phyloP scores from a whole-genome alignment of 64 coral and sea anemone species.

The Trachythela sp. region DNA sequence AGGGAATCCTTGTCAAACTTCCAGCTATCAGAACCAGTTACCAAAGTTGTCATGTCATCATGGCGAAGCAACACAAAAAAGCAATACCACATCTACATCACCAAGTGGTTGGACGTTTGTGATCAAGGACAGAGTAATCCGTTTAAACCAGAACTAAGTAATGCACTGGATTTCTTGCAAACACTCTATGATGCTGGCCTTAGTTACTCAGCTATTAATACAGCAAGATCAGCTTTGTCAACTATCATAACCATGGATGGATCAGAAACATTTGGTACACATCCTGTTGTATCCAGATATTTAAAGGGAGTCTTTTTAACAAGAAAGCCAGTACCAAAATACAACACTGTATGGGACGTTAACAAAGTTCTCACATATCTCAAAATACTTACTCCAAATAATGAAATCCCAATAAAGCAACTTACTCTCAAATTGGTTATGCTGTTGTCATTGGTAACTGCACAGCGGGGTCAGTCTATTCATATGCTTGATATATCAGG shows the following conservation, averaged over 20 bases:
- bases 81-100: slow-evolving; percentile 42
- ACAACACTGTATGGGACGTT: slow-evolving; percentile 41
- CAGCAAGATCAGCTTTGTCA: slow-evolving; percentile 28
- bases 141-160: slow-evolving; percentile 18
- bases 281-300: slow-evolving; percentile 32
- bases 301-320: slow-evolving; percentile 41
- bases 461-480: no score
- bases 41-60: slow-evolving; percentile 47
- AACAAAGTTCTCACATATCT: slow-evolving; percentile 34
- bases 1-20: slow-evolving; percentile 28
- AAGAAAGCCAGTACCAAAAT: slow-evolving; percentile 27
- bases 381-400: slow-evolving; percentile 27
- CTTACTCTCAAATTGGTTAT: no score
- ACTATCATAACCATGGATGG: background rate
- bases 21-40: slow-evolving; percentile 27
- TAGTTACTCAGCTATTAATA: slow-evolving; percentile 40
- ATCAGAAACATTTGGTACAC: background rate
- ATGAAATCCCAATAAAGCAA: background rate
- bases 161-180: background rate
- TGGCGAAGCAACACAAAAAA: slow-evolving; percentile 42
- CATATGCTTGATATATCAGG: no score
- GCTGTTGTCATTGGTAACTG: no score
- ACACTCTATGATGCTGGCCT: slow-evolving; percentile 7
- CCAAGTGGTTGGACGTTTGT: slow-evolving; percentile 56
- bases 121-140: slow-evolving; percentile 39